Percentiles rank a stretch among this genome's conserved stretches.
Evolutionary conservation across 2,888 invertebrate species (phyloP).

Genomic region (Tuberolachnus salignus): DNA sequence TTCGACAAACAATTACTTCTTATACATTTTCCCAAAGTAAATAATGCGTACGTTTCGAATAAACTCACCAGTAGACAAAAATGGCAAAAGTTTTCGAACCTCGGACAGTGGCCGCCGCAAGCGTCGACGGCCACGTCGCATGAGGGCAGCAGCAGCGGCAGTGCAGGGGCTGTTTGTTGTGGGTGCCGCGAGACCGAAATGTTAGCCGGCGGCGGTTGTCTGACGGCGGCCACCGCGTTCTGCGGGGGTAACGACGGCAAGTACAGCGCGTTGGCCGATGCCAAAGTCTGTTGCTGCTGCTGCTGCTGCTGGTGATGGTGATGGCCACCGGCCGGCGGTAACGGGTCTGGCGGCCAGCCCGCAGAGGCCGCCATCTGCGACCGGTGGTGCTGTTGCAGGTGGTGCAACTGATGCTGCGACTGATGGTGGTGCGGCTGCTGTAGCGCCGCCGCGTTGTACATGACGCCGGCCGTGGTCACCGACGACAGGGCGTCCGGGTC

Average conservation of each 20-base stretch:
- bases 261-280: not conserved
- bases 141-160: constrained; percentile 62
- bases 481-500: constrained; percentile 55
- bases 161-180: constrained; percentile 58
- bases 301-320: constrained; percentile 9
- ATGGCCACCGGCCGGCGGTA: constrained; percentile 13
- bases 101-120: constrained; percentile 74
- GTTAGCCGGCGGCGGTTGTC: not conserved
- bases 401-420: not conserved
- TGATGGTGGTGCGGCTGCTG: not conserved
- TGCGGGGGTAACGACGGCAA: constrained; percentile 33
- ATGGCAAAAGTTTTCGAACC: constrained; percentile 75
- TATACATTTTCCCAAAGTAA: no score
- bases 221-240: not conserved
- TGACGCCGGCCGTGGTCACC: constrained; percentile 52
- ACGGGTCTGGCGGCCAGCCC: constrained; percentile 18
- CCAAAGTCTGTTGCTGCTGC: constrained; percentile 1
- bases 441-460: not conserved
- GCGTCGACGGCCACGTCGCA: constrained; percentile 69
- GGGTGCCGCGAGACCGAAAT: constrained; percentile 49
- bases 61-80: constrained; percentile 71
- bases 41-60: no score
- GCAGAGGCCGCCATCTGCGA: constrained; percentile 9
- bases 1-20: no score
- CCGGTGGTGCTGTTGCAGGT: not conserved